These are phyloP conservation scores for Leptinotarsa peninsularis DNA, from an alignment of 2,888 invertebrate genomes.

Conservation along the genomic window DNA sequence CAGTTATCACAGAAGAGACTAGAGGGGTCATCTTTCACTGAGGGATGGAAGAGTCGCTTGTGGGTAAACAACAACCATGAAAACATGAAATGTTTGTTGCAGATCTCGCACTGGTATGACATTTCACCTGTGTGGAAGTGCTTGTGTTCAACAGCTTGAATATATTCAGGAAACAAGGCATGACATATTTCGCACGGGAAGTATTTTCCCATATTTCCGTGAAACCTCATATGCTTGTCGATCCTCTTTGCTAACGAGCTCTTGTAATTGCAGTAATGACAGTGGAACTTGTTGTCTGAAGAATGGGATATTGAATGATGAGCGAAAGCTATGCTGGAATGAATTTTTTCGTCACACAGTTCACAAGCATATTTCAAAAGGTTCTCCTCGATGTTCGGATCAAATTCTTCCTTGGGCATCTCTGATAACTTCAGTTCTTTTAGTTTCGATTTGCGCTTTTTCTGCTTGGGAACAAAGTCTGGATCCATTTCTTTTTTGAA, in stretches of 20 bases:
- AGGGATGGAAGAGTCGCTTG: constrained; percentile 58
- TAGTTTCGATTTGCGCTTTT: background rate
- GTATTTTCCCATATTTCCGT: constrained; percentile 39
- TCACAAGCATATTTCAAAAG: constrained; percentile 64
- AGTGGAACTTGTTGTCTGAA: constrained; percentile 56
- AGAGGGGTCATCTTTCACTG: constrained; percentile 30
- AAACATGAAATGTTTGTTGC: constrained; percentile 63
- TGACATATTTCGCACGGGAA: constrained; percentile 46
- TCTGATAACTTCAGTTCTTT: background rate
- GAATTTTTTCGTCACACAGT: constrained; percentile 69
- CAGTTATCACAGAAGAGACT: constrained; percentile 43
- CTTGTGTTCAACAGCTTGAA: constrained; percentile 56
- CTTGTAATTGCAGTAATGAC: constrained; percentile 59
- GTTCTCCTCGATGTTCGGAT: constrained; percentile 56
- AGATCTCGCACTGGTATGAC: constrained; percentile 65
- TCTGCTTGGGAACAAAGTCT: constrained; percentile 21
- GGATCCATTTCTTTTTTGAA: constrained; percentile 26
- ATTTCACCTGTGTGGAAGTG: constrained; percentile 60
- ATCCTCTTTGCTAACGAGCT: constrained; percentile 48
- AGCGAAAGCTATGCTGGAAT: constrained; percentile 59
- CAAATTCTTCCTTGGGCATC: constrained; percentile 20
- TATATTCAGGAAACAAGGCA: constrained; percentile 44
- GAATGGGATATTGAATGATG: constrained; percentile 59
- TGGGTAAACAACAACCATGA: constrained; percentile 63
- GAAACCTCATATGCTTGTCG: constrained; percentile 49